A percentile compares a stretch with the other conserved stretches of the same genome.
Conservation (phyloP, 2,888 invertebrate species). For the Melanostoma scalare region DNA sequence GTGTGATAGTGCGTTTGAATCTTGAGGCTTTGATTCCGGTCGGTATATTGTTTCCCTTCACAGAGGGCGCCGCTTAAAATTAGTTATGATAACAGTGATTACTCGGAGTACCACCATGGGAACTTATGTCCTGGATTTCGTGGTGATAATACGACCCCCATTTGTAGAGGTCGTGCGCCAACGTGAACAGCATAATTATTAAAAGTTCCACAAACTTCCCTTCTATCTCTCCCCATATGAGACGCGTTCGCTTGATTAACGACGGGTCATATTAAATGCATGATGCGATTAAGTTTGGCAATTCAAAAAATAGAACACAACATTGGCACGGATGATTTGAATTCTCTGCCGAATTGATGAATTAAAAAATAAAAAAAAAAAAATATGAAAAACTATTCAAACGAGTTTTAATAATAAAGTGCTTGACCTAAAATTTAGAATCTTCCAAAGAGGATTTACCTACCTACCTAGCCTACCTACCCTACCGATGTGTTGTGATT, state of each 20-base stretch:
- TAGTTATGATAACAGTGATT: slow-evolving; percentile 54
- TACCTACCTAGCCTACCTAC: no score
- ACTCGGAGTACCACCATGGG: slow-evolving; percentile 29
- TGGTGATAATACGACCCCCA: slow-evolving; percentile 21
- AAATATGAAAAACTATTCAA: slow-evolving; percentile 10
- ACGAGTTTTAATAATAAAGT: no score
- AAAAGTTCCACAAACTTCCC: slow-evolving; percentile 11
- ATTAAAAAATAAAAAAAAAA: neutral
- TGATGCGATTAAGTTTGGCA: slow-evolving; percentile 16
- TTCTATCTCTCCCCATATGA: slow-evolving; percentile 4
- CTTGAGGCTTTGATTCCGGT: slow-evolving; percentile 28
- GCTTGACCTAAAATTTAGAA: no score
- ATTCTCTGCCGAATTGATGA: neutral
- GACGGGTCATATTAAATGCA: slow-evolving; percentile 38
- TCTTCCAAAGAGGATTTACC: no score
- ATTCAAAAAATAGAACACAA: slow-evolving; percentile 8
- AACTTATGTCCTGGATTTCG: slow-evolving; percentile 53
- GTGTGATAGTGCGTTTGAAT: neutral
- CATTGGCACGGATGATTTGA: neutral
- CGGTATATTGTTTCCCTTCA: slow-evolving; percentile 16
- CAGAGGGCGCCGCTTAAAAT: slow-evolving; percentile 29
- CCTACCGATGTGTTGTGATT: neutral
- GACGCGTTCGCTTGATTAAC: slow-evolving; percentile 46
- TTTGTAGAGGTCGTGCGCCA: slow-evolving; percentile 10
- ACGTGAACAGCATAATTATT: slow-evolving; percentile 20